Conservation (phyloP, 2,888 invertebrate species). For the Yponomeuta plumbellus region DNA sequence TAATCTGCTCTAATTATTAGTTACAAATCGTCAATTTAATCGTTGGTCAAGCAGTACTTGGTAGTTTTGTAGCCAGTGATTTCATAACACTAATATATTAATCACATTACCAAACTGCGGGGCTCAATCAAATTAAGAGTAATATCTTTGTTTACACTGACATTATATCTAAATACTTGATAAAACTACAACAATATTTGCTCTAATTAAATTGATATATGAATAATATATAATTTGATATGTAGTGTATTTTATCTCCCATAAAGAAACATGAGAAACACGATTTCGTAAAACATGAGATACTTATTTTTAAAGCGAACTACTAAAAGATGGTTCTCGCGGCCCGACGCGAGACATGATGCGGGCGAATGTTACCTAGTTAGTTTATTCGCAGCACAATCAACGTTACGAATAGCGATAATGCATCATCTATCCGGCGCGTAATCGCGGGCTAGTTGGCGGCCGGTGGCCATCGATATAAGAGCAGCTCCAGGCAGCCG, state of each 20-base stretch:
- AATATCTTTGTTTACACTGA: slow-evolving; percentile 30
- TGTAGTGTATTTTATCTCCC: neutral
- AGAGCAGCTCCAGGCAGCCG: slow-evolving; percentile 43
- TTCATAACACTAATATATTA: slow-evolving; percentile 31
- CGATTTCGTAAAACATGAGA: neutral
- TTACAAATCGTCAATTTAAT: neutral
- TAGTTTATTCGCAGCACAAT: neutral
- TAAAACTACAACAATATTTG: slow-evolving; percentile 22
- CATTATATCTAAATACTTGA: slow-evolving; percentile 44
- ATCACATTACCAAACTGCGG: slow-evolving; percentile 20
- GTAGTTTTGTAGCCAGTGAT: slow-evolving; percentile 12
- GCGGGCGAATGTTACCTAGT: neutral
- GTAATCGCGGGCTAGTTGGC: slow-evolving; percentile 30
- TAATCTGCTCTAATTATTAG: neutral
- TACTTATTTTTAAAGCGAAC: neutral
- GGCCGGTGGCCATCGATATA: slow-evolving; percentile 40
- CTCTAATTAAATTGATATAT: neutral
- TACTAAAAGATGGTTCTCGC: neutral
- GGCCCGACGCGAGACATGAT: neutral
- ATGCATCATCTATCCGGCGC: slow-evolving; percentile 33
- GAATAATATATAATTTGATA: too few species aligned
- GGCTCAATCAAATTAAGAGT: slow-evolving; percentile 7
- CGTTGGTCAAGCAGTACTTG: neutral
- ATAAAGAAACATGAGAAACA: neutral
- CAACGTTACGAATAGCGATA: slow-evolving; percentile 44